phyloP scores from a whole-genome alignment of 2,888 invertebrate species.

The Chalcosyrphus nemorum region DNA sequence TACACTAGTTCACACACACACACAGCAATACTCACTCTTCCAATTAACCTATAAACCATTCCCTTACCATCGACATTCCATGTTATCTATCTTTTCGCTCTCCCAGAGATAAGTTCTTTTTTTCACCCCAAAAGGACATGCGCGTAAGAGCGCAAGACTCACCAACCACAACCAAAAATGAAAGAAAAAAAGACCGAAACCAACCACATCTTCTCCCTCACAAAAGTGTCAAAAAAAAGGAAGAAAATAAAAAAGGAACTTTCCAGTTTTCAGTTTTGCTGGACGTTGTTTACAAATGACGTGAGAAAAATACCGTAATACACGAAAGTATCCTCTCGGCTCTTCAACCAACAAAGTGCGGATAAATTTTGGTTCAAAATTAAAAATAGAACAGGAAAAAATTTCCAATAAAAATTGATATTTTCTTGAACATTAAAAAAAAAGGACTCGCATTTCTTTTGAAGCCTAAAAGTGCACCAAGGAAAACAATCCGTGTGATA shows the following conservation, averaged over 20 bases:
- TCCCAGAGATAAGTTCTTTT: slow-evolving; percentile 63
- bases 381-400: slow-evolving; percentile 22
- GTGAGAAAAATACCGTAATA: slow-evolving; percentile 55
- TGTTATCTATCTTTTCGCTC: slow-evolving; percentile 67
- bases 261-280: slow-evolving; percentile 70
- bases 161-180: slow-evolving; percentile 19
- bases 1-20: slow-evolving; percentile 3
- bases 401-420: slow-evolving; percentile 2
- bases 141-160: slow-evolving; percentile 15
- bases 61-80: slow-evolving; percentile 57
- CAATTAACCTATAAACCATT: slow-evolving; percentile 66
- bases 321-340: slow-evolving; percentile 47
- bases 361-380: slow-evolving; percentile 37
- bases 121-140: slow-evolving; percentile 54
- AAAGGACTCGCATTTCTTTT: neutral
- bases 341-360: slow-evolving; percentile 48
- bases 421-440: slow-evolving; percentile 28
- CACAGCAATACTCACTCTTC: slow-evolving; percentile 8
- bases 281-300: slow-evolving; percentile 72
- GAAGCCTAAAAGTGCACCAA: slow-evolving; percentile 42
- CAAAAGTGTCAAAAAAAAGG: slow-evolving; percentile 59
- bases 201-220: slow-evolving; percentile 24
- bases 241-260: slow-evolving; percentile 30
- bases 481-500: slow-evolving; percentile 16
- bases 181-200: neutral